These are phyloP conservation scores for Gambelia wislizenii DNA, from an alignment of 2,797 vertebrate species.

Conservation along the genomic window DNA sequence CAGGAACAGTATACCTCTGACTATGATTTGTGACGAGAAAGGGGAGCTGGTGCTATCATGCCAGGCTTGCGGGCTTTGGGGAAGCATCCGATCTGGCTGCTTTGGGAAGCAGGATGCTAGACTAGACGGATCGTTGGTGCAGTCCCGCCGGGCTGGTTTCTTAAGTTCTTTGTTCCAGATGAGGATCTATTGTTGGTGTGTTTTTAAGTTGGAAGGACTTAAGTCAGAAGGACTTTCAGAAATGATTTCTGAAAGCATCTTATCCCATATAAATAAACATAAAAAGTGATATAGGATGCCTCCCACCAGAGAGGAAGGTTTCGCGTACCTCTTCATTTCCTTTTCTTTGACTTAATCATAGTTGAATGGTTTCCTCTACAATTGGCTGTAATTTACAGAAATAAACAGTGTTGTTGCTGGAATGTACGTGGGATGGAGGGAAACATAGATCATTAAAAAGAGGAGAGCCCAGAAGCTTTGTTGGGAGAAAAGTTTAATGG, in stretches of 20 bases:
- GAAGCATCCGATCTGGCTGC: neutral
- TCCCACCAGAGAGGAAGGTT: neutral
- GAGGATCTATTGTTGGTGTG: neutral
- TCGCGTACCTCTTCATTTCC: neutral
- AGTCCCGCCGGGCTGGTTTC: neutral
- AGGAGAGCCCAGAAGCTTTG: neutral
- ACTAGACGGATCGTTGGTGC: no score
- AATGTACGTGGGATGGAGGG: neutral
- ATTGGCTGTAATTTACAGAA: constrained; percentile 14
- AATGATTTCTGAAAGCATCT: neutral
- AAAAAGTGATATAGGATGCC: neutral
- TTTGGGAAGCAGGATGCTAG: neutral
- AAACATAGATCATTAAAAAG: neutral
- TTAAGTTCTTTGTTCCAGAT: neutral
- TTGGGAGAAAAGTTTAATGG: neutral
- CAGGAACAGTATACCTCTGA: neutral
- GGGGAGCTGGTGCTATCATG: no score
- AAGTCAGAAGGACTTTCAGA: no score
- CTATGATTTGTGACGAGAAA: neutral
- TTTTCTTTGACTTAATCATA: neutral
- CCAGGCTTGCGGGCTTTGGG: neutral
- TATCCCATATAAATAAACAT: neutral
- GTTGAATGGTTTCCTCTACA: neutral
- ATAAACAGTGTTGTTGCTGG: neutral
- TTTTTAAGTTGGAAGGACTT: neutral